phyloP scores from a whole-genome alignment of 2,888 invertebrate genomes.

The Imbricaverruca yamaguchii region DNA sequence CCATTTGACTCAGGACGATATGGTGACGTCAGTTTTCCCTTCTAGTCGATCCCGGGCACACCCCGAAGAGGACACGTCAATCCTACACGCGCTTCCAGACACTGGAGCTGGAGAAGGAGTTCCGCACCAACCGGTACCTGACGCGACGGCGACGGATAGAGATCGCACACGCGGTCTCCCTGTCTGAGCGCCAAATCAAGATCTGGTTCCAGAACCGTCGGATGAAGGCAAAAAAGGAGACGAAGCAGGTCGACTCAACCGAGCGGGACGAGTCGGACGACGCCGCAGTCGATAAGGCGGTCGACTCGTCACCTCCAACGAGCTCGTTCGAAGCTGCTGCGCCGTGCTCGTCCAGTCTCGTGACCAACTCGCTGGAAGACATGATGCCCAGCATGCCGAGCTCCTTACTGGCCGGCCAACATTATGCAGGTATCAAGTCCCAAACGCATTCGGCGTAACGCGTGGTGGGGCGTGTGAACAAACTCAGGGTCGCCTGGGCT shows the following conservation, averaged over 20 bases:
- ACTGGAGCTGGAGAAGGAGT: constrained; percentile 94
- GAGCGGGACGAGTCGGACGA: neutral
- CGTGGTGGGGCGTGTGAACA: neutral
- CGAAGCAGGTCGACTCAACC: constrained; percentile 22
- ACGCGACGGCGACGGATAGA: constrained; percentile 93
- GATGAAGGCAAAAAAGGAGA: constrained; percentile 33
- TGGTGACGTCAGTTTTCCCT: neutral
- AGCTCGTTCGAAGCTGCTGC: neutral
- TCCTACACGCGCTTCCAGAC: constrained; percentile 98
- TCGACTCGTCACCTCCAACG: neutral
- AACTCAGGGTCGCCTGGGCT: too few species aligned
- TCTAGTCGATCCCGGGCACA: neutral
- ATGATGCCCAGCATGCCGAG: constrained; percentile 3
- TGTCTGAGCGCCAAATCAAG: constrained; percentile 93
- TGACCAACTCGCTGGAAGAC: neutral
- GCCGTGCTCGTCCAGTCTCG: neutral
- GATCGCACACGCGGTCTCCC: constrained; percentile 89
- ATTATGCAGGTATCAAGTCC: neutral
- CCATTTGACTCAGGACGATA: too few species aligned
- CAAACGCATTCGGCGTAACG: neutral
- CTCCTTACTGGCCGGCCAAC: neutral
- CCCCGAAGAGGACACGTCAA: constrained; percentile 67
- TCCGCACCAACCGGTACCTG: constrained; percentile 95
- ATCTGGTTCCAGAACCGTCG: constrained; percentile 47
- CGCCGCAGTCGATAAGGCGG: neutral